A percentile compares a stretch with the other conserved stretches of the same genome.
Evolutionary conservation across 2,113 vertebrate genomes (phyloP).

Genomic region (Myodes glareolus): DNA sequence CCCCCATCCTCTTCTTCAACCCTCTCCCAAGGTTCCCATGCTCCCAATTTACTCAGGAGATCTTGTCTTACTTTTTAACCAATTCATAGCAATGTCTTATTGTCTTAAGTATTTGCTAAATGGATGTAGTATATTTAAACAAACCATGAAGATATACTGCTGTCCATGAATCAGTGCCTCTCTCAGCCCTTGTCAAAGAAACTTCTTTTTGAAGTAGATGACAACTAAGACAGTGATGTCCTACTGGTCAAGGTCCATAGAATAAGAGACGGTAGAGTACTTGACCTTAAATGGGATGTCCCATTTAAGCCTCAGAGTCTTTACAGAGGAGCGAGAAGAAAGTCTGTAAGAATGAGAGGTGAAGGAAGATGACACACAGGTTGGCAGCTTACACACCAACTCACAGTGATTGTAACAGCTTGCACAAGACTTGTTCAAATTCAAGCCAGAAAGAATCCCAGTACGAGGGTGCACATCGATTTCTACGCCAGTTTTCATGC

Average conservation of each 20-base stretch:
- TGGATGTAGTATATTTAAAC: background rate
- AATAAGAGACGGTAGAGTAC: background rate
- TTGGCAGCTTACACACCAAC: background rate
- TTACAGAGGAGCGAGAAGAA: background rate
- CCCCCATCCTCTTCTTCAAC: too few species aligned
- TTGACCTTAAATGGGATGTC: background rate
- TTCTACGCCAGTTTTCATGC: background rate
- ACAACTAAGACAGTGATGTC: background rate
- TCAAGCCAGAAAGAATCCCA: background rate
- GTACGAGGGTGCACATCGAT: background rate
- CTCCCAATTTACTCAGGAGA: too few species aligned
- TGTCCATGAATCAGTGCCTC: background rate
- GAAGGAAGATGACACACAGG: background rate
- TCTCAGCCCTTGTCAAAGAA: background rate
- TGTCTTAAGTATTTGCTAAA: background rate
- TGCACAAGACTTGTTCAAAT: background rate
- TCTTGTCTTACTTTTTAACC: background rate
- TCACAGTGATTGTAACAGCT: background rate
- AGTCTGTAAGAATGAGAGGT: background rate
- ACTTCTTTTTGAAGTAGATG: background rate
- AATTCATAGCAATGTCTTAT: background rate
- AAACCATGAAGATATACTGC: background rate
- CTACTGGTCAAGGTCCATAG: background rate
- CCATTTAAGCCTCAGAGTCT: background rate
- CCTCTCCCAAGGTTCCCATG: too few species aligned